These are phyloP conservation scores for Notothenia rossii DNA, from an alignment of 2,113 vertebrate genomes.

Conservation along the genomic window DNA sequence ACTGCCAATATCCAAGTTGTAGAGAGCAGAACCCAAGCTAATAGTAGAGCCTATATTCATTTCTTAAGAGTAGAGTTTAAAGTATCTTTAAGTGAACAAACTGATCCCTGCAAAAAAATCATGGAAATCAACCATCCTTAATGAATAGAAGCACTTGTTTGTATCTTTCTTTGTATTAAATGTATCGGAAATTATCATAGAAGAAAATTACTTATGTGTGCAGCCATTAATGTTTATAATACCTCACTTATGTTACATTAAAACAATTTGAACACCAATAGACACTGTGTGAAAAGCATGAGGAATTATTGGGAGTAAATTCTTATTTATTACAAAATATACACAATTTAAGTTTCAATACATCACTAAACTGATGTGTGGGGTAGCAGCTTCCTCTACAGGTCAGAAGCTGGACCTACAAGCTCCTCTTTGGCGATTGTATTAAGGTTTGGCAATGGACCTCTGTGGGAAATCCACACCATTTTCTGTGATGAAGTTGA, in stretches of 20 bases:
- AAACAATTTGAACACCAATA: conserved; percentile 25
- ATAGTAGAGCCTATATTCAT: conserved; percentile 11
- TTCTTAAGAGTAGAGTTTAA: conserved; percentile 13
- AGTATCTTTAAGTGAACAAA: conserved; percentile 25
- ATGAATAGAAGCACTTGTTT: conserved; percentile 26
- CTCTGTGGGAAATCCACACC: no score
- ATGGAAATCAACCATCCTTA: neutral
- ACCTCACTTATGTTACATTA: conserved; percentile 53
- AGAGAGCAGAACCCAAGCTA: neutral
- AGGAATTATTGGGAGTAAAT: neutral
- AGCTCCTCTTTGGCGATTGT: neutral
- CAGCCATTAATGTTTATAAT: conserved; percentile 55
- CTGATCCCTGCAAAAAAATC: neutral
- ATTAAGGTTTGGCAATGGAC: no score
- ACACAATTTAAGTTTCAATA: neutral
- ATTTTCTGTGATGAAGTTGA: no score
- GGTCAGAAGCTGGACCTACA: neutral
- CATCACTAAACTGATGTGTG: neutral
- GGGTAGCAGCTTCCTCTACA: conserved; percentile 33
- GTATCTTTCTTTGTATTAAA: conserved; percentile 10
- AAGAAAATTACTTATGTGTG: conserved; percentile 23
- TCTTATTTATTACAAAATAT: neutral
- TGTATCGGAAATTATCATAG: neutral
- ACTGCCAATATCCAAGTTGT: conserved; percentile 48
- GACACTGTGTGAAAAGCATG: neutral